Base-by-base conservation (phyloP, 2,888 invertebrate genomes). In the Brachyopa scutellaris region DNA sequence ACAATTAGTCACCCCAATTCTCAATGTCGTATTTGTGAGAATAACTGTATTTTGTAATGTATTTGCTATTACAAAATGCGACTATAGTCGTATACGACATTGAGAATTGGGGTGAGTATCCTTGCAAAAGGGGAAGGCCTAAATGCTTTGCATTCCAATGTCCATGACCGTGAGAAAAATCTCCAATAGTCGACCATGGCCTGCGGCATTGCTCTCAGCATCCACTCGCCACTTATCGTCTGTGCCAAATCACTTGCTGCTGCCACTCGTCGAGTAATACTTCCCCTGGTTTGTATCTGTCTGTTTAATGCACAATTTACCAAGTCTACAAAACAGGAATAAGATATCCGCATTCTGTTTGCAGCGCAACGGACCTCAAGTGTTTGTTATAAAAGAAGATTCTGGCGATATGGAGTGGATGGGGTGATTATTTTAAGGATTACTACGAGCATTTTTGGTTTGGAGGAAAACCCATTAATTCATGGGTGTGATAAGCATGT, bases 131-230 rank as follows among this genome's bases (percentile, higher is more conserved):
- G n/a, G n/a, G n/a, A n/a, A n/a, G n/a, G n/a, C n/a, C n/a, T n/a
- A n/a, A n/a, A n/a, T n/a, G n/a, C n/a, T n/a, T n/a, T n/a, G n/a
- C n/a, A 42, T 29, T 7, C 7, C 29, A n/a, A 2, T 2, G n/a
- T 17, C 17, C 26, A 26, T 40, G 57, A 26, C 26, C 40, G n/a
- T 29, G 42, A 59, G 13, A 42, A 42, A 42, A 42, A 29, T n/a
- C 42, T 59, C 59, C 26, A n/a, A 26, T 42, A 29, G 19, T 29
- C 59, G 17, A 40, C 59, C 42, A 29, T 59, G 59, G 42, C 59
- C 59, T 42, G 59, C 11, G 40, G 17, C 23, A 13, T 7, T 55
- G 23, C 55, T 38, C 21, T 38, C 21, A 6, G 19, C 19, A n/a
- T 21, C n/a, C n/a, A 7, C 4, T 6, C 23, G 11, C 0, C 36